Conservation (phyloP, 1,140 invertebrate genomes). For the Brevipalpus yothersi region DNA sequence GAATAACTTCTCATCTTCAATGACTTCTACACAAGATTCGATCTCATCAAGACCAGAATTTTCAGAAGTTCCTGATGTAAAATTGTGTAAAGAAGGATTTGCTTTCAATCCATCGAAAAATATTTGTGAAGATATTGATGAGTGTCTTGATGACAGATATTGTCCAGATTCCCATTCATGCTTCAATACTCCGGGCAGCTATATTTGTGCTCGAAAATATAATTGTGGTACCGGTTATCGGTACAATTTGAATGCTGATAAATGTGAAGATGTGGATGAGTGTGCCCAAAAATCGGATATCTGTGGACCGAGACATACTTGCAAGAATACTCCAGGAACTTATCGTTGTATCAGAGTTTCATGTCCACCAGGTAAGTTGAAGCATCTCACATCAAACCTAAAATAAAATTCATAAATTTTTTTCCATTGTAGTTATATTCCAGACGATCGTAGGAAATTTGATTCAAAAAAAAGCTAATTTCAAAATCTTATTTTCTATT, state of each 20-base stretch:
- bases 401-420: too few relatives aligned
- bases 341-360: constrained; percentile 39
- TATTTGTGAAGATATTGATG: constrained; percentile 29
- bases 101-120: background rate
- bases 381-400: too few relatives aligned
- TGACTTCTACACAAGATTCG: too few relatives aligned
- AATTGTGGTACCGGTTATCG: constrained; percentile 92
- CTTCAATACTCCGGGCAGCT: constrained; percentile 70
- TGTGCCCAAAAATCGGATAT: constrained; percentile 53
- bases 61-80: too few relatives aligned
- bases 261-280: constrained; percentile 60
- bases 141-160: constrained; percentile 30
- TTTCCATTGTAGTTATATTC: too few relatives aligned
- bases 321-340: constrained; percentile 56
- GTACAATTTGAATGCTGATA: constrained; percentile 51
- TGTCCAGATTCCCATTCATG: constrained; percentile 46
- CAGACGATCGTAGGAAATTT: too few relatives aligned
- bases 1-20: too few relatives aligned
- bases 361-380: constrained; percentile 23
- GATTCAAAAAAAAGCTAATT: too few relatives aligned
- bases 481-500: too few relatives aligned
- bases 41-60: too few relatives aligned
- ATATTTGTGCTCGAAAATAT: constrained; percentile 47
- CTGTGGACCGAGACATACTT: constrained; percentile 50
- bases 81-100: background rate